phyloP scores from a whole-genome alignment of 2,797 vertebrate genomes.

The Myoxocephalus aenaeus region DNA sequence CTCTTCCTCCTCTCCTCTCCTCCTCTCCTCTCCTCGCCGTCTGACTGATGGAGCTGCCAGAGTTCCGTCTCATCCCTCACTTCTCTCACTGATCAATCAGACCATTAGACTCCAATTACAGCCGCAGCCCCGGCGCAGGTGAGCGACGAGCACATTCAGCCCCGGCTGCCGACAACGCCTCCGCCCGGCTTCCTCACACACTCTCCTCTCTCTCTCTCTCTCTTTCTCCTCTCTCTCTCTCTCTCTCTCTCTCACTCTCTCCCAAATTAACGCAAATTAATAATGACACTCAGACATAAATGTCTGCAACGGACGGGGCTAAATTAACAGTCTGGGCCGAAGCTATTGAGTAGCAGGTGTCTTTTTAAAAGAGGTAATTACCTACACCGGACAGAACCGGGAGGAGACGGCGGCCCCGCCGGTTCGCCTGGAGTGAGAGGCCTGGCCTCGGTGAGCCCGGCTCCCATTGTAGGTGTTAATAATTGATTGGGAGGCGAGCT shows the following conservation, averaged over 20 bases:
- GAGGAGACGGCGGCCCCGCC: conserved; percentile 66
- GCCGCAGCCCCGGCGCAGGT: conserved; percentile 82
- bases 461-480: conserved; percentile 85
- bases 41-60: conserved; percentile 83
- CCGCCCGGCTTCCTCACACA: conserved; percentile 67
- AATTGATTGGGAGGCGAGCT: conserved; percentile 88
- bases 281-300: conserved; percentile 89
- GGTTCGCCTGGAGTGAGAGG: conserved; percentile 78
- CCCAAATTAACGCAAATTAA: conserved; percentile 89
- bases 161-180: conserved; percentile 64
- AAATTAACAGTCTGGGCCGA: conserved; percentile 86
- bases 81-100: conserved; percentile 87
- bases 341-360: conserved; percentile 91
- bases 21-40: conserved; percentile 45
- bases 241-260: not conserved
- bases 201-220: not conserved
- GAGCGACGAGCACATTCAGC: conserved; percentile 81
- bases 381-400: conserved; percentile 78
- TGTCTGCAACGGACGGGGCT: conserved; percentile 83
- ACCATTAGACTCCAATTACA: conserved; percentile 90
- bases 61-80: conserved; percentile 79
- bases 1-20: conserved; percentile 34
- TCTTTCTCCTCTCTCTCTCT: not conserved
- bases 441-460: conserved; percentile 74
- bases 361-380: conserved; percentile 87